Evolutionary conservation across 2,113 vertebrate genomes (phyloP).

Genomic region (Pluvianellus socialis): DNA sequence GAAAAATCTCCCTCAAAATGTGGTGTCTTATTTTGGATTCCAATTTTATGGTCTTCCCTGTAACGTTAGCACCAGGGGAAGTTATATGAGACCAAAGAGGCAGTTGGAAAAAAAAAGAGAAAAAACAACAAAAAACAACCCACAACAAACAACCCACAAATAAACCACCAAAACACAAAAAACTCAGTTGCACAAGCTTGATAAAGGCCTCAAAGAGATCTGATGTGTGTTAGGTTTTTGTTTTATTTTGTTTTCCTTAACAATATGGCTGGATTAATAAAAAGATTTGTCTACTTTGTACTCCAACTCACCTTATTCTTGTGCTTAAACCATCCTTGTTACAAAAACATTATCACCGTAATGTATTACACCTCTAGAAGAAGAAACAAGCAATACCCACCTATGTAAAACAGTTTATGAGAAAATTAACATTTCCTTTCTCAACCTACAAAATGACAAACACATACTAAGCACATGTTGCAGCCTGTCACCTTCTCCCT

Average conservation of each 20-base stretch:
- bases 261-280: not conserved
- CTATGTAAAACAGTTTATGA: not conserved
- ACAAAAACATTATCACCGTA: not conserved
- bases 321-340: not conserved
- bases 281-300: not conserved
- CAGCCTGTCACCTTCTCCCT: not conserved
- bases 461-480: not conserved
- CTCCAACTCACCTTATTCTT: not conserved
- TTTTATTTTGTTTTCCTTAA: not conserved
- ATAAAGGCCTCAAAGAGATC: not conserved
- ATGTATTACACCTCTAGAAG: not conserved
- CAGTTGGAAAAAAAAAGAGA: not conserved
- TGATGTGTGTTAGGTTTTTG: not conserved
- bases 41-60: not conserved
- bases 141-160: rapidly evolving
- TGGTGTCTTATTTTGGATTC: not conserved
- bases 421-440: not conserved
- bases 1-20: not conserved
- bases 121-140: too few relatives aligned
- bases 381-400: not conserved
- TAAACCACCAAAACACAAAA: not conserved
- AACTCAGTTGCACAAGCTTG: not conserved
- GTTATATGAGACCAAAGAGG: not conserved
- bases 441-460: not conserved
- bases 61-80: not conserved